Evolutionary conservation across 2,888 invertebrate species (phyloP), one percentile per base, ranked within the genome.

Genomic region (Pristionchus fissidentatus): DNA sequence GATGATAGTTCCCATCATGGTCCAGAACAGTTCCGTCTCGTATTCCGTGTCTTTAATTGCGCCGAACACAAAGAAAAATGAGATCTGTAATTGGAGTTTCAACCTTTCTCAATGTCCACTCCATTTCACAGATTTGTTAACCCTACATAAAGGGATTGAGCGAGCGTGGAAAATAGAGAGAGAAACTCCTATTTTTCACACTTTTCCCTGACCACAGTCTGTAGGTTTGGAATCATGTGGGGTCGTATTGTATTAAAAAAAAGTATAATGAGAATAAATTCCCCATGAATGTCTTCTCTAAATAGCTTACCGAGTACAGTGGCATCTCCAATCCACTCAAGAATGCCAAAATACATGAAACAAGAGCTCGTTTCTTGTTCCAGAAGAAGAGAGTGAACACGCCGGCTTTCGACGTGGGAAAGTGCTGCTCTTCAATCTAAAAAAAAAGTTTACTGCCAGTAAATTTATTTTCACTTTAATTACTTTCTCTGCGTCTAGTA

Each of bases 281-380:
- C n/a, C n/a, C n/a, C n/a, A n/a, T n/a, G 60, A 1, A 32, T 55
- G 55, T 19, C 22, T 4, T 55, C 55, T 55, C 15, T 4, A 55
- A 15, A 55, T 8, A 43, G 8, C 49, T 5, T n/a, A 49, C 75
- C 46, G 32, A 22, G 7, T 49, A 5, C 19, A 77, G 10, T 0
- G 75, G 75, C 46, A 77, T 35, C 49, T 77, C 75, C 7, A 77
- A 41, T n/a, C 75, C 75, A 35, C 29, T 46, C 49, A 77, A 32
- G 15, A 77, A 22, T 7, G 75, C 46, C 19, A 46, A 32, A 49
- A 77, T 46, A 5, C 49, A 49, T 10, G 49, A 41, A 49, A 77
- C 29, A 8, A 77, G n/a, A 19, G 75, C 49, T 77, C 49, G 46
- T 49, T 35, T 46, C 49, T 77, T 77, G 35, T 77, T 49, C 22